Evolutionary conservation across 2,797 vertebrate genomes (phyloP).

Genomic region (Peromyscus eremicus): DNA sequence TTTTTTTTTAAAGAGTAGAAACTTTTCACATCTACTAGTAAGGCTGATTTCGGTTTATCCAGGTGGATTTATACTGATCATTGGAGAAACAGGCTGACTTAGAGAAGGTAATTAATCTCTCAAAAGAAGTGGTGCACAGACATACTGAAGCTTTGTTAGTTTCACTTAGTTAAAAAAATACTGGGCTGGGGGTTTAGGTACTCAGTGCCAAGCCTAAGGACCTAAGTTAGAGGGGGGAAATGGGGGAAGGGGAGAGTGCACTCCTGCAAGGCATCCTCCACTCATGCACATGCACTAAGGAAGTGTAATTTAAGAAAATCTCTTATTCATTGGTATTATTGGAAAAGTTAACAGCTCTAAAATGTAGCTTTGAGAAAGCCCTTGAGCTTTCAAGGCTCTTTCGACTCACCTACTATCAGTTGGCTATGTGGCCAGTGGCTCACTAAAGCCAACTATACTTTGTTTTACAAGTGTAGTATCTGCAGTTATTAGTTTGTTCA

Average conservation of each 20-base stretch:
- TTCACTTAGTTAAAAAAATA: slow-evolving; percentile 14
- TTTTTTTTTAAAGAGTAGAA: neutral
- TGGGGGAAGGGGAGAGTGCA: neutral
- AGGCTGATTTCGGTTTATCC: neutral
- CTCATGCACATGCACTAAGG: neutral
- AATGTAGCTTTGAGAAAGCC: neutral
- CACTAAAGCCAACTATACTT: too few relatives aligned
- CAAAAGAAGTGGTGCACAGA: neutral
- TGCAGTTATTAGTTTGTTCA: slow-evolving; percentile 46
- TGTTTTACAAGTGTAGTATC: neutral
- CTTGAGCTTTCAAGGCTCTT: neutral
- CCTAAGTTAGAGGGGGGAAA: neutral
- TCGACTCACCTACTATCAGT: neutral
- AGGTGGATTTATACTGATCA: neutral
- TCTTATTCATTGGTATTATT: neutral
- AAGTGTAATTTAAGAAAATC: neutral
- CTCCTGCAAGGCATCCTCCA: neutral
- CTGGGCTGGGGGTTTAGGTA: neutral
- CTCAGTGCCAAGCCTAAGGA: neutral
- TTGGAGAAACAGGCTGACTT: neutral
- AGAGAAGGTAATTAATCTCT: slow-evolving; percentile 12
- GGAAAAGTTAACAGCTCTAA: slow-evolving; percentile 30
- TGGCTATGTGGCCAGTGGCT: neutral
- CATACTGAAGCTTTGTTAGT: neutral
- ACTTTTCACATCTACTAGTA: neutral